Percentiles rank a stretch among this genome's conserved stretches.
These are phyloP conservation scores for Pseudomugil tenellus DNA, from an alignment of 2,797 vertebrate species.

Conservation along the genomic window DNA sequence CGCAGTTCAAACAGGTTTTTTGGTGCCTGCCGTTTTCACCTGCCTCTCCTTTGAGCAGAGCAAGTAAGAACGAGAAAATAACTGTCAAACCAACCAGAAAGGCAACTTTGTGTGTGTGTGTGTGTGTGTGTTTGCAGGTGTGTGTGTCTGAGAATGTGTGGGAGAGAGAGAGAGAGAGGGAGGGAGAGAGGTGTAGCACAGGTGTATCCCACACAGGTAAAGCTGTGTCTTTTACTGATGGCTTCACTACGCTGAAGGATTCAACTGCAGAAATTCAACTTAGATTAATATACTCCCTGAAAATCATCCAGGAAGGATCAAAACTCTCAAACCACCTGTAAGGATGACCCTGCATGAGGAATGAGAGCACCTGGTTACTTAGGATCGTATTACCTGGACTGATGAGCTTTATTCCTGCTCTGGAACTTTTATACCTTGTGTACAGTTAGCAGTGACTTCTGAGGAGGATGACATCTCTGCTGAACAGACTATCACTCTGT, in stretches of 20 bases:
- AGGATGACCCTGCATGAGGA: constrained; percentile 41
- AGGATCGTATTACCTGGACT: constrained; percentile 46
- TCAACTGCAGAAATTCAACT: not conserved
- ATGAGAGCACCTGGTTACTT: constrained; percentile 29
- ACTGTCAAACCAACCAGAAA: constrained; percentile 78
- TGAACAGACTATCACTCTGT: constrained; percentile 42
- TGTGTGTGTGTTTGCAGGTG: constrained; percentile 7
- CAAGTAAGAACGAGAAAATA: constrained; percentile 77
- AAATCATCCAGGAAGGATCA: constrained; percentile 4
- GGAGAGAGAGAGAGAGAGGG: constrained; percentile 19
- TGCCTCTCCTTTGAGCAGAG: constrained; percentile 62
- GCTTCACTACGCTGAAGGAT: constrained; percentile 5
- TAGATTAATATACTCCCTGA: not conserved
- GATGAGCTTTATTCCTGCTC: constrained; percentile 33
- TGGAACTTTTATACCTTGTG: constrained; percentile 27
- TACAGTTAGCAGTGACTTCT: constrained; percentile 17
- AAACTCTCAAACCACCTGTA: not conserved
- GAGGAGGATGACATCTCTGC: constrained; percentile 68
- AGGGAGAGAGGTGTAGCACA: constrained; percentile 36
- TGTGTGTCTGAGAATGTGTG: not conserved
- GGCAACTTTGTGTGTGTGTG: constrained; percentile 45
- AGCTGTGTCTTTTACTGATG: constrained; percentile 50
- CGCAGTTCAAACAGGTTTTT: constrained; percentile 23
- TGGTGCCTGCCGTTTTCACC: constrained; percentile 47
- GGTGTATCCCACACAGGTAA: constrained; percentile 69